Base-by-base conservation (phyloP, 2,888 invertebrate species). In the Andrena flavipes region DNA sequence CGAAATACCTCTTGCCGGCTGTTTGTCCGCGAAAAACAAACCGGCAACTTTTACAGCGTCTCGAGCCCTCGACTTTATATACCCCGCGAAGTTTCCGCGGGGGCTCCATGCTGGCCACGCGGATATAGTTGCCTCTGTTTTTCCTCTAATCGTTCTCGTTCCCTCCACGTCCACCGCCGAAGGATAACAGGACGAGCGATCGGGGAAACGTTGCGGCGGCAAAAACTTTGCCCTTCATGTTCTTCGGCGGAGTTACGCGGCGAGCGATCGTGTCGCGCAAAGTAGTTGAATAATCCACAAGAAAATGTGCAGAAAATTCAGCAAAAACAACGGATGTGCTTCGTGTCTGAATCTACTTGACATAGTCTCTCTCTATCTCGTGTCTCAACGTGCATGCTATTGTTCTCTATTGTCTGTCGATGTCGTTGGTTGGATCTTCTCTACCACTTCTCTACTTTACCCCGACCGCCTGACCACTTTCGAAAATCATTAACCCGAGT, bases 381-480 rank as follows among this genome's bases (percentile, higher is more conserved):
- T 88, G 86, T 90, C 84, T 90, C 84, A 84, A 88, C 89, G 90
- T 90, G 91, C 90, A 91, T 91, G 90, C 86, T 87, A 65, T 4
- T 51, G 30, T 60, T n/a, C 78, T 70, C 77, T 90, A 88, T 90
- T 90, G 89, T 87, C 88, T 89, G 85, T 91, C 87, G 87, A 87
- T 89, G 87, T 87, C 86, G 76, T 75, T 82, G 85, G 84, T 80
- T 80, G 77, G 33, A 70, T 85, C 76, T 56, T 26, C 4, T 23
- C 23, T 56, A 56, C 42, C 42, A 42, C 42, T 81, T 85, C 85
- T 77, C 70, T 78, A 54, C 35, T 70, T 70, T 48, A 20, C 59
- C 42, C 48, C 59, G 70, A 48, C 42, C 59, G 8, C 20, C 29
- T 29, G 20, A 5, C 86, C 89, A 90, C 89, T 80, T 88, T 91